phyloP scores from a whole-genome alignment of 2,888 invertebrate genomes.

The Lumbricus terrestris region DNA sequence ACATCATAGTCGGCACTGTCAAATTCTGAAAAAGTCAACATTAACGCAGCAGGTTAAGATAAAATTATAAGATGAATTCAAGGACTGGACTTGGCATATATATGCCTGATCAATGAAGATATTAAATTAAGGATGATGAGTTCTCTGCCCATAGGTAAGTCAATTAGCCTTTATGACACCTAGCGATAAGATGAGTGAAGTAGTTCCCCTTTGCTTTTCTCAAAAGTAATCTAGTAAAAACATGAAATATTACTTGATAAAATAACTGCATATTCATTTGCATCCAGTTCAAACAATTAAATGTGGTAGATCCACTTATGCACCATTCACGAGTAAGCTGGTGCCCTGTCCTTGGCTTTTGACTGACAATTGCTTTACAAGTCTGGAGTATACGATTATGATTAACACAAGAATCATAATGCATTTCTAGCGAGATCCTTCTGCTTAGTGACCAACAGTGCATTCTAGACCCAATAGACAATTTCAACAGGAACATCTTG shows the following conservation, averaged over 20 bases:
- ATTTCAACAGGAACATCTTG: background rate
- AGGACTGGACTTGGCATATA: background rate
- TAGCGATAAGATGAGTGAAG: no score
- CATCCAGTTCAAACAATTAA: background rate
- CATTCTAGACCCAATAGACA: background rate
- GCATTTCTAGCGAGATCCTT: background rate
- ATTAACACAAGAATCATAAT: background rate
- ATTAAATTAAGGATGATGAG: no score
- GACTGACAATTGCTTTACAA: no score
- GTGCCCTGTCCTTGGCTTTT: no score
- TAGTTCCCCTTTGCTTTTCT: no score
- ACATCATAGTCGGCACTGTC: background rate
- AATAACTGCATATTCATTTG: background rate
- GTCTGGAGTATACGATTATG: no score
- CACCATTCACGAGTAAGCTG: no score
- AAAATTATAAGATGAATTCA: background rate
- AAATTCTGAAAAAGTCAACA: background rate
- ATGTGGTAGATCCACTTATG: no score
- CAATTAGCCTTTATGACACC: no score
- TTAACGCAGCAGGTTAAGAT: background rate
- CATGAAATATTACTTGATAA: background rate
- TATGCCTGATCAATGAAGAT: background rate
- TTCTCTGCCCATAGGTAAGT: no score
- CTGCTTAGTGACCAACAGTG: background rate
- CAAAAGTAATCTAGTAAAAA: background rate